phyloP scores from a whole-genome alignment of 2,113 vertebrate genomes.

The Leucoraja erinaceus region DNA sequence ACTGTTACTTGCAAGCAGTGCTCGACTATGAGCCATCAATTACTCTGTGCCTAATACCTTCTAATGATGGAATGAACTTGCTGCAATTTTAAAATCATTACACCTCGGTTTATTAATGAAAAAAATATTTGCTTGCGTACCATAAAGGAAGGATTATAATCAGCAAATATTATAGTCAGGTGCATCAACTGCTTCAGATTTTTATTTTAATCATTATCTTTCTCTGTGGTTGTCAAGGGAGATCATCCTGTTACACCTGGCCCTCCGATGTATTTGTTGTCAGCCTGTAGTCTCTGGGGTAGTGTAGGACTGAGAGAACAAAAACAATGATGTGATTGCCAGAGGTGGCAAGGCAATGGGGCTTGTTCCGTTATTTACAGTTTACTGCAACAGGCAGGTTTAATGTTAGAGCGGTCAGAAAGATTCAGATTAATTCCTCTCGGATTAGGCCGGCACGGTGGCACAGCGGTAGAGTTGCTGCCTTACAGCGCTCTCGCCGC shows the following conservation, averaged over 20 bases:
- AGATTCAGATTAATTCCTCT: constrained; percentile 19
- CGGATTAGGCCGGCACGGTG: background rate
- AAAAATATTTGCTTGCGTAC: constrained; percentile 21
- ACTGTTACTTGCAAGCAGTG: constrained; percentile 7
- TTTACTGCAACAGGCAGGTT: background rate
- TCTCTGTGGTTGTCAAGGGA: background rate
- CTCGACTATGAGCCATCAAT: constrained; percentile 26
- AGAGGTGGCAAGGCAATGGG: background rate
- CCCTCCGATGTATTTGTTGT: background rate
- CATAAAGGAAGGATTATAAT: background rate
- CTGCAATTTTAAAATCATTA: constrained; percentile 35
- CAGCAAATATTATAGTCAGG: constrained; percentile 25
- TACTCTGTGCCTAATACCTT: constrained; percentile 11
- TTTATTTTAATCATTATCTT: background rate
- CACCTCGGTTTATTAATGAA: background rate
- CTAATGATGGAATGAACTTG: constrained; percentile 32
- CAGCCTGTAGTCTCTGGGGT: background rate
- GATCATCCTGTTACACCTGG: background rate
- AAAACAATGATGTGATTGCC: background rate
- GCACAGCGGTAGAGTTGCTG: too few relatives aligned
- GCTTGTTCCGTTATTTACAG: background rate
- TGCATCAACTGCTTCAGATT: background rate
- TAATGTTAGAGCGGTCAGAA: background rate
- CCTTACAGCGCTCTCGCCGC: too few relatives aligned
- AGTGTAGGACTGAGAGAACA: background rate